These are phyloP conservation scores for Micropterix aruncella DNA, from an alignment of 2,888 invertebrate species.

Conservation along the genomic window DNA sequence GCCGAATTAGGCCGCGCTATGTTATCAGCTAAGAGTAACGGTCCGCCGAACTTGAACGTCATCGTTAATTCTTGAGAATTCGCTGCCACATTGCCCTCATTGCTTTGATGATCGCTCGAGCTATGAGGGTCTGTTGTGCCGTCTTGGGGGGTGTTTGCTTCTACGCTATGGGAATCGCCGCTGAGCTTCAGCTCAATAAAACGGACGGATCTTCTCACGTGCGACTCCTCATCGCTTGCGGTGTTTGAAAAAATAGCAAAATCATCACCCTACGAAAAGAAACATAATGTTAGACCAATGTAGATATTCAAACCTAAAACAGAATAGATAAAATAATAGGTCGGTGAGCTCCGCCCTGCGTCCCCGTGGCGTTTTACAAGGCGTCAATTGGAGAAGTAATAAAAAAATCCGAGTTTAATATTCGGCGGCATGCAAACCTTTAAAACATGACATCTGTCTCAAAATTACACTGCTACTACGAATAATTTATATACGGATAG, in stretches of 20 bases:
- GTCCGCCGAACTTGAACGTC: conserved; percentile 40
- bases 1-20: conserved; percentile 62
- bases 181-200: conserved; percentile 42
- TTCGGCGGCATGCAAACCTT: too few species aligned
- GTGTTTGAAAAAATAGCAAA: conserved; percentile 25
- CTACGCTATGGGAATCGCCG: conserved; percentile 12
- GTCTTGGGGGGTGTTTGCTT: conserved; percentile 4
- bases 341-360: too few species aligned
- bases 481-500: too few species aligned
- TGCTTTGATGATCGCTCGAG: conserved; percentile 28
- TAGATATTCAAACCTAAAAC: too few species aligned
- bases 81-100: conserved; percentile 16
- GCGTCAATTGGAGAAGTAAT: too few species aligned
- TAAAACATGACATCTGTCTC: too few species aligned
- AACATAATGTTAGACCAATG: too few species aligned
- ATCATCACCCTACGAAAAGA: conserved; percentile 6
- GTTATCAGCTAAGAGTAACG: conserved; percentile 38
- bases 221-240: conserved; percentile 41
- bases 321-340: too few species aligned
- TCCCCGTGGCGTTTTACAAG: too few species aligned
- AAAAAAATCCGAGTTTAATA: too few species aligned
- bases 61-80: conserved; percentile 30
- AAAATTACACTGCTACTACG: too few species aligned
- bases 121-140: conserved; percentile 14
- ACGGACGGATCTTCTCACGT: conserved; percentile 47